Evolutionary conservation across 2,797 vertebrate species (phyloP), one percentile per base, ranked within the genome.

Genomic region (Rhodeus uyekii): DNA sequence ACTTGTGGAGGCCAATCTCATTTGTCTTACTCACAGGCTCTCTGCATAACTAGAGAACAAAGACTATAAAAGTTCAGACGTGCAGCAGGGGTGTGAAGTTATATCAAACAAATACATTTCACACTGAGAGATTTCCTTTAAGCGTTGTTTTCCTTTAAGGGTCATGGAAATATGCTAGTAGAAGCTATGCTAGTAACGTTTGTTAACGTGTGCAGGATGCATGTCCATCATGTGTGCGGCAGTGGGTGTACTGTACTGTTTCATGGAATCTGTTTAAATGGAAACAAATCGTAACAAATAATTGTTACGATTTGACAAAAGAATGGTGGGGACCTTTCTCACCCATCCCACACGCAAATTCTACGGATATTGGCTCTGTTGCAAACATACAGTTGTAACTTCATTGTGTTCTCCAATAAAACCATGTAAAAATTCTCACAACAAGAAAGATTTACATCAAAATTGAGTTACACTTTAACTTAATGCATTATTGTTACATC

Each of bases 11-110:
- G n/a, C 53, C n/a, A 71, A 64, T 78, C 84, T 80, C 38, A 60
- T 36, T 87, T 87, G 38, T 32, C 44, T 64, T 34, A 53, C 53
- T 74, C 68, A 60, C 36, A 77, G 76, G 50, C 34, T n/a, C 36
- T 76, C 79, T 22, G 24, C 78, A 53, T 44, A 22, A 67, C 39
- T 53, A 60, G 58, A 36, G 68, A 78, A 78, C 63, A 44, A 84
- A 75, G 72, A 24, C 18, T 58, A 75, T 83, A 13, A 50, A 58
- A 75, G 74, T 63, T 63, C 29, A 29, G 58, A 61, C 18, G 58
- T 32, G 27, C 64, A 67, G 36, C 61, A 53, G n/a, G 29, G 0
- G 7, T 38, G 22, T 36, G 71, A 55, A 18, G 69, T 72, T 60
- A 60, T 60, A 13, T 5, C 13, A 60, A 60, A 3, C 48, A 38